Percentiles rank a stretch among this genome's conserved stretches.
Conservation (phyloP, 2,888 invertebrate genomes). For the Cremastinae sp. region DNA sequence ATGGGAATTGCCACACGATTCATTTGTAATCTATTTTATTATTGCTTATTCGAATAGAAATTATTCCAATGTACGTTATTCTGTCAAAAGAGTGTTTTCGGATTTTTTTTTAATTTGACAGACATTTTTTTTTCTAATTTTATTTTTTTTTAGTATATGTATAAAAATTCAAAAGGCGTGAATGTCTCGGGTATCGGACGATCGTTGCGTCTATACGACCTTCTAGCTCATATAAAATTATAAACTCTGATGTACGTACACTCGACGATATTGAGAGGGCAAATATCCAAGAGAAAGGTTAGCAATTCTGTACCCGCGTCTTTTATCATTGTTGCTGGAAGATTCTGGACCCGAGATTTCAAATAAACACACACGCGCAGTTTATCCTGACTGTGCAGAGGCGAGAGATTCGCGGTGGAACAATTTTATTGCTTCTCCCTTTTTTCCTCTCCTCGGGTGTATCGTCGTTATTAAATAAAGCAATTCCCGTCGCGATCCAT, state of each 20-base stretch:
- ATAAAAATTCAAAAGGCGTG: constrained; percentile 18
- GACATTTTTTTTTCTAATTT: constrained; percentile 6
- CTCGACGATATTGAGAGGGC: constrained; percentile 31
- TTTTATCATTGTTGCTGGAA: too few relatives aligned
- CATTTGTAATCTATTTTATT: too few relatives aligned
- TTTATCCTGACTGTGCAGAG: constrained; percentile 64
- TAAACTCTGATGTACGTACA: background rate
- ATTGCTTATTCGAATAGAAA: too few relatives aligned
- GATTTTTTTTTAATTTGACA: too few relatives aligned
- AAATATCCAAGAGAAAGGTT: constrained; percentile 47
- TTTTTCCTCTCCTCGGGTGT: constrained; percentile 60
- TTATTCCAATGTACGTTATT: too few relatives aligned
- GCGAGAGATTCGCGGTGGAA: constrained; percentile 26
- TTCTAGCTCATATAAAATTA: constrained; percentile 51
- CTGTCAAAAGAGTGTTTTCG: too few relatives aligned
- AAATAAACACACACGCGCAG: constrained; percentile 57
- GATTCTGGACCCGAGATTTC: too few relatives aligned
- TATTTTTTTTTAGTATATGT: constrained; percentile 7
- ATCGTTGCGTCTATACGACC: constrained; percentile 38
- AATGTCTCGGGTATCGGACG: constrained; percentile 5
- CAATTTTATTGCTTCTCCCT: constrained; percentile 72
- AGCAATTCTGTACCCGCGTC: too few relatives aligned
- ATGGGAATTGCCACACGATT: too few relatives aligned
- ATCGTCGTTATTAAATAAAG: constrained; percentile 77
- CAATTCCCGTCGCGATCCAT: constrained; percentile 75